Percentiles rank a stretch among this genome's conserved stretches.
Conservation (phyloP, 2,113 vertebrate species). For the Scalopus aquaticus region DNA sequence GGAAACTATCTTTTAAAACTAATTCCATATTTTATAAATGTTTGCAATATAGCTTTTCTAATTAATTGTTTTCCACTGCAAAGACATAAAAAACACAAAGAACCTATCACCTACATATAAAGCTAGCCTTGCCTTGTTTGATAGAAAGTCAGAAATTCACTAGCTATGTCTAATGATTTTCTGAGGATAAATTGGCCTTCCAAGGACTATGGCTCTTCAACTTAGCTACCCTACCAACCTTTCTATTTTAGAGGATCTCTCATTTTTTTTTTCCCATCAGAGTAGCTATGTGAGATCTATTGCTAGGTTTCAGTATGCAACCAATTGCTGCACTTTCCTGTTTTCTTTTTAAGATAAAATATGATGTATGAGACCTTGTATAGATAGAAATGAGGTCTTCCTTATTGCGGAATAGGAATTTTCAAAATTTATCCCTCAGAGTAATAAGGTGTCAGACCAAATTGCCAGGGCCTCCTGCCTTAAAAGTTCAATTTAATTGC, state of each 20-base stretch:
- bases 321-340: neutral
- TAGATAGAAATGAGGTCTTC: constrained; percentile 46
- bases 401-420: constrained; percentile 4
- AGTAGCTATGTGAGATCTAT: constrained; percentile 47
- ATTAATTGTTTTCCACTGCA: neutral
- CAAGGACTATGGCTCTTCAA: constrained; percentile 47
- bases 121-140: neutral
- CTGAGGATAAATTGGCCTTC: constrained; percentile 48
- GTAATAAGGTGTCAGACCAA: constrained; percentile 33
- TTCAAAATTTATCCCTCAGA: constrained; percentile 26
- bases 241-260: constrained; percentile 35
- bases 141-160: constrained; percentile 41
- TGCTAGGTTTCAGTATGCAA: constrained; percentile 10
- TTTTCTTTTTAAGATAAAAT: constrained; percentile 52
- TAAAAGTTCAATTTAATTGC: constrained; percentile 49
- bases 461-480: neutral
- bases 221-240: neutral
- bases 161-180: constrained; percentile 54
- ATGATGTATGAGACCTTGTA: constrained; percentile 44
- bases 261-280: constrained; percentile 29
- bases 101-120: neutral
- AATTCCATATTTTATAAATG: constrained; percentile 36
- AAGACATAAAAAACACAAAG: neutral
- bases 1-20: neutral
- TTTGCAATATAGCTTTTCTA: neutral